Evolutionary conservation across 2,113 vertebrate genomes (phyloP).

Genomic region (Lycocorax pyrrhopterus): DNA sequence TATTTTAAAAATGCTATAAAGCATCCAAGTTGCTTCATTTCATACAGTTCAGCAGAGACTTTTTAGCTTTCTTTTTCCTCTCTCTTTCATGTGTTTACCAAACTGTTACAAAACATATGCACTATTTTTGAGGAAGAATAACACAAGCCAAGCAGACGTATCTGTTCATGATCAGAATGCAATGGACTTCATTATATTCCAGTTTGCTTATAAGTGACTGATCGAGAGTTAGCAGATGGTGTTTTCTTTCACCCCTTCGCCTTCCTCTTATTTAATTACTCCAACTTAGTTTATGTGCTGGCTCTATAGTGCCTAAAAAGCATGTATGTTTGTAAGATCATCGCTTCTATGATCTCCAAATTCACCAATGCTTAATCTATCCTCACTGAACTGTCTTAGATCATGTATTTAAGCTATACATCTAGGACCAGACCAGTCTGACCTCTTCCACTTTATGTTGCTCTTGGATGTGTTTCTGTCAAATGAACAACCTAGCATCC

Average conservation of each 20-base stretch:
- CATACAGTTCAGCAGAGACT: slow-evolving; percentile 6
- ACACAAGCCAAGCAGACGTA: slow-evolving; percentile 70
- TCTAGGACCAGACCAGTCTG: neutral
- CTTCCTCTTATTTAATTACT: slow-evolving; percentile 72
- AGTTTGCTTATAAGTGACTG: slow-evolving; percentile 70
- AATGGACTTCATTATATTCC: slow-evolving; percentile 72
- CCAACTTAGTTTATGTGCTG: slow-evolving; percentile 64
- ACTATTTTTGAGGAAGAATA: slow-evolving; percentile 65
- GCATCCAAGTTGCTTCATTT: neutral
- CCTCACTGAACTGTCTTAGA: neutral
- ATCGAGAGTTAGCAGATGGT: slow-evolving; percentile 77
- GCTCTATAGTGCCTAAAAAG: slow-evolving; percentile 34
- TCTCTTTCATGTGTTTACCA: slow-evolving; percentile 50
- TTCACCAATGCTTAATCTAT: neutral
- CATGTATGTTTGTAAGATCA: slow-evolving; percentile 20
- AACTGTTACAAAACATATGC: slow-evolving; percentile 64
- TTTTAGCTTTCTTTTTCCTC: slow-evolving; percentile 40
- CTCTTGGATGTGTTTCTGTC: neutral
- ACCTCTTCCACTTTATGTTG: neutral
- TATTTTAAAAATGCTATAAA: neutral
- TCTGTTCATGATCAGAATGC: slow-evolving; percentile 76
- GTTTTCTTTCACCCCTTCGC: slow-evolving; percentile 69
- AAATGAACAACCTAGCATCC: neutral
- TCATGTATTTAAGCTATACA: neutral
- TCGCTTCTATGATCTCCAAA: neutral